These are phyloP conservation scores for Nasonovia ribisnigri DNA, from an alignment of 2,888 invertebrate species.

Conservation along the genomic window DNA sequence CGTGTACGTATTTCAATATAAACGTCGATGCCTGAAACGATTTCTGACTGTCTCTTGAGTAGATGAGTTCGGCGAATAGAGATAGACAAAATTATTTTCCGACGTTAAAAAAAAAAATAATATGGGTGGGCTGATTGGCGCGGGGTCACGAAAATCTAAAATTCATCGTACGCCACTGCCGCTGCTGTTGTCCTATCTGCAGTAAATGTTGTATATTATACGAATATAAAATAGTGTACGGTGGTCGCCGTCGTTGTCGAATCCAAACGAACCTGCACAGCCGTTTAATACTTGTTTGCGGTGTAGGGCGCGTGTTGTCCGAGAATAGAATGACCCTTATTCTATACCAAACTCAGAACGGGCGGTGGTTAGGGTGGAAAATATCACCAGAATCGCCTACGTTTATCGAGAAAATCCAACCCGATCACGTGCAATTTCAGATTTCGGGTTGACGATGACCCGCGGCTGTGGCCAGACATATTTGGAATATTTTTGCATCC, in stretches of 20 bases:
- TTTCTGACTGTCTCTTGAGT: not conserved
- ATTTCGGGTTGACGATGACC: not conserved
- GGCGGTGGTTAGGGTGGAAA: not conserved
- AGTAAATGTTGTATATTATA: not conserved
- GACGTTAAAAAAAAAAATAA: not conserved
- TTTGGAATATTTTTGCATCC: not conserved
- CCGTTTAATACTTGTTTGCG: not conserved
- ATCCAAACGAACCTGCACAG: not conserved
- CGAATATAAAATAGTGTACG: not conserved
- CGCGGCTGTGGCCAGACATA: not conserved
- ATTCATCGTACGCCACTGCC: constrained; percentile 28
- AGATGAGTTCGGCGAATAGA: not conserved
- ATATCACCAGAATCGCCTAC: not conserved
- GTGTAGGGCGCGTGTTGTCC: not conserved
- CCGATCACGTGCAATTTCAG: not conserved
- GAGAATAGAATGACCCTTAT: not conserved
- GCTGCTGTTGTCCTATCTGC: not conserved
- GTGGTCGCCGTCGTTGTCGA: constrained; percentile 28
- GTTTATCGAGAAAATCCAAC: constrained; percentile 12
- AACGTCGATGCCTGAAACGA: not conserved
- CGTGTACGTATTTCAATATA: not conserved
- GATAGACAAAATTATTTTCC: not conserved
- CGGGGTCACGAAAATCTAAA: not conserved
- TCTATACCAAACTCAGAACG: not conserved
- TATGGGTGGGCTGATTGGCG: not conserved